Evolutionary conservation across 2,113 vertebrate genomes (phyloP).

Genomic region (Ammodytes dubius): DNA sequence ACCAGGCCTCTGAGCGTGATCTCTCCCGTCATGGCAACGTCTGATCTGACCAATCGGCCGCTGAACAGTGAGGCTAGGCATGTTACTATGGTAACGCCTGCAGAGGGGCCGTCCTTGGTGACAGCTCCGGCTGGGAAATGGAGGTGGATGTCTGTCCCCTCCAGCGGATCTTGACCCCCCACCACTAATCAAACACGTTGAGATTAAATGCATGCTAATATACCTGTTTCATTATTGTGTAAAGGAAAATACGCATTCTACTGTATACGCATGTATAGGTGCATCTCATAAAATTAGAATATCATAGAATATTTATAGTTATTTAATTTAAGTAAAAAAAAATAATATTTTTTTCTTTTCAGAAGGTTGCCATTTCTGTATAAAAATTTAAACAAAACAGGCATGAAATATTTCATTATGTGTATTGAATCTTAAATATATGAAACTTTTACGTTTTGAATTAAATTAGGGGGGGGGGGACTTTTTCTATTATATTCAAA

Average conservation of each 20-base stretch:
- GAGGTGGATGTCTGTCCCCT: slow-evolving; percentile 99
- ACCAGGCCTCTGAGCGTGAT: slow-evolving; percentile 97
- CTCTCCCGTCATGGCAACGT: slow-evolving; percentile 98
- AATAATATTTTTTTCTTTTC: not conserved
- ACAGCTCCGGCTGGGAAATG: slow-evolving; percentile 99
- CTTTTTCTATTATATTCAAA: too few relatives aligned
- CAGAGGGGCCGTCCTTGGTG: slow-evolving; percentile 98
- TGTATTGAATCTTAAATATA: not conserved
- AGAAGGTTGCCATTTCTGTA: not conserved
- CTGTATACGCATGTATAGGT: too few relatives aligned
- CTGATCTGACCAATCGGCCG: slow-evolving; percentile 92
- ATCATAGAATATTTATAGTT: too few relatives aligned
- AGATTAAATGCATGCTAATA: not conserved
- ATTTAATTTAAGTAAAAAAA: too few relatives aligned
- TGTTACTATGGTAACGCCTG: slow-evolving; percentile 98
- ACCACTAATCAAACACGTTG: slow-evolving; percentile 84
- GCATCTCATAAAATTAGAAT: not conserved
- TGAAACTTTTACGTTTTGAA: too few relatives aligned
- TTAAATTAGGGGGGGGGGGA: too few relatives aligned
- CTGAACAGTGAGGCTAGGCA: slow-evolving; percentile 98
- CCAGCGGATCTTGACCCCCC: slow-evolving; percentile 94
- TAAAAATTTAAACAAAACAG: too few relatives aligned
- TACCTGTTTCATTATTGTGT: too few relatives aligned
- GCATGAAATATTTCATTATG: not conserved
- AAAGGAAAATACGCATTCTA: too few relatives aligned